Conservation (phyloP, 2,888 invertebrate genomes). For the Rhagonycha fulva region DNA sequence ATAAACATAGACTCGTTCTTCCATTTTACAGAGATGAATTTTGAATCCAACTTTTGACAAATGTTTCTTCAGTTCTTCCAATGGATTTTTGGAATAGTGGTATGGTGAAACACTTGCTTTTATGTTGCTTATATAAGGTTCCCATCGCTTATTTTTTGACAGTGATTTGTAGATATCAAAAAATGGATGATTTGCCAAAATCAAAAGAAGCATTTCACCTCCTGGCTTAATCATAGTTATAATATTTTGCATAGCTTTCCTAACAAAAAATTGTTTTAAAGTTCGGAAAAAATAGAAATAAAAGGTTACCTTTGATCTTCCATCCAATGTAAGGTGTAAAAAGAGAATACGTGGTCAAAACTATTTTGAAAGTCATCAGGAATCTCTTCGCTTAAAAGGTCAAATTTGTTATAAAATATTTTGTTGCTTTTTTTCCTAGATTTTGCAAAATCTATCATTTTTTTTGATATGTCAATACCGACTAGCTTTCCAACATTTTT, state of each 20-base stretch:
- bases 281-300: not conserved
- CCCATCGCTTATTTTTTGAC: slow-evolving; percentile 62
- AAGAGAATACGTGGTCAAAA: slow-evolving; percentile 75
- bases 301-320: slow-evolving; percentile 66
- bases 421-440: slow-evolving; percentile 57
- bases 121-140: slow-evolving; percentile 67
- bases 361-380: slow-evolving; percentile 56
- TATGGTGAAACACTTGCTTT: slow-evolving; percentile 70
- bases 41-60: slow-evolving; percentile 63
- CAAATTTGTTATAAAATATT: slow-evolving; percentile 59
- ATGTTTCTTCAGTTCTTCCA: slow-evolving; percentile 51
- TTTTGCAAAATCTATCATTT: slow-evolving; percentile 72
- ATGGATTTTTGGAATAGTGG: slow-evolving; percentile 62
- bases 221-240: slow-evolving; percentile 66
- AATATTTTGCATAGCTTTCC: slow-evolving; percentile 67
- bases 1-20: slow-evolving; percentile 61
- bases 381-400: slow-evolving; percentile 61
- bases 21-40: slow-evolving; percentile 59
- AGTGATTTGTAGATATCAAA: slow-evolving; percentile 71
- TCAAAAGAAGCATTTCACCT: slow-evolving; percentile 71
- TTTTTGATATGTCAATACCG: slow-evolving; percentile 72
- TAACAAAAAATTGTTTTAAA: slow-evolving; percentile 49
- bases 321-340: slow-evolving; percentile 82
- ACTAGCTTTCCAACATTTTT: slow-evolving; percentile 57
- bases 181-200: slow-evolving; percentile 70